Evolutionary conservation across 1,140 invertebrate genomes (phyloP), one percentile per base, ranked within the genome.

Genomic region (Eubasilissa regina): DNA sequence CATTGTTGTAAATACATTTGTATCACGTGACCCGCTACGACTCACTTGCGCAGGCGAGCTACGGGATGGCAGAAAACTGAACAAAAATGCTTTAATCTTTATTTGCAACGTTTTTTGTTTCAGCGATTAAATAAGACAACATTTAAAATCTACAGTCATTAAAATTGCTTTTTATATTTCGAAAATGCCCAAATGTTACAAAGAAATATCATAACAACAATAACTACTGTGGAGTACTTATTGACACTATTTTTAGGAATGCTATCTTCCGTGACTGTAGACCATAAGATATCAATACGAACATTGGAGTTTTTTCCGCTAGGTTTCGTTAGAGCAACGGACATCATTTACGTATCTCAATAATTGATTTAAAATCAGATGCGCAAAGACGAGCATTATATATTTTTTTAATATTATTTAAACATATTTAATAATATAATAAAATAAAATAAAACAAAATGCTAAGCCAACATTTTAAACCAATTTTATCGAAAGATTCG

Each of bases 11-110:
- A 88, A 87, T 77, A 88, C 86, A 86, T 85, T 86, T 84, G 83
- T 85, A 86, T 89, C 88, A 89, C 88, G 88, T 89, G 88, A 89
- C 88, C 88, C 88, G 83, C 84, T 89, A 89, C 86, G 87, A 89
- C 86, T 88, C 87, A 88, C 87, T 86, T 87, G 88, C 86, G 87
- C 87, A 87, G 87, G 87, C 70, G 55, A 56, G 70, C 48, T 77
- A 35, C 43, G 47, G 13, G 47, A 44, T 70, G 66, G 21, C 77
- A 48, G 51, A 48, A 68, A 64, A 55, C 21, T 73, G 68, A 51
- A 51, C 47, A 73, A 15, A 55, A 73, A 73, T 55, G 47, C 47
- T 73, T 73, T 73, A 51, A 19, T 51, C 12, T 53, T 73, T 53
- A 53, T 73, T 73, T 56, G 51, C 48, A 9, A 15, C 70, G 70